Base-by-base conservation (phyloP, 2,797 vertebrate genomes). In the Spinus olivaceus region DNA sequence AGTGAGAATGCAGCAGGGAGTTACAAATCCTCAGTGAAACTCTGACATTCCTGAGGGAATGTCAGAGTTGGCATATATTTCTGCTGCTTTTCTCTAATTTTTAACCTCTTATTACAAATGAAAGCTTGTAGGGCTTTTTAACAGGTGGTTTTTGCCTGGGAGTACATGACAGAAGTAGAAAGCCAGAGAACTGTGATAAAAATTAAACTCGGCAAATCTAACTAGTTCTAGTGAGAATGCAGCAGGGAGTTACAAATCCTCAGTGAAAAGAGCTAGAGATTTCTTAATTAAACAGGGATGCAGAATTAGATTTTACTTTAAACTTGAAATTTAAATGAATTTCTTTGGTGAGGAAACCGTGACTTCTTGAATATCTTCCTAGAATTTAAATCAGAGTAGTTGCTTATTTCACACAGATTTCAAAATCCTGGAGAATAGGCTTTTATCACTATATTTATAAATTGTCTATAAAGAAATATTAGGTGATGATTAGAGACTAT, bases 261-360 rank as follows among this genome's bases (percentile, higher is more conserved):
- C 57, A 78, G 88, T 96, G 95, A 95, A 94, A 97, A 97, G 92
- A 97, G 74, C 71, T 94, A 84, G 97, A 88, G 90, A 95, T 97
- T 97, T 96, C 95, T 96, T 98, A 97, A 97, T 97, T 98, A 98
- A 98, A 95, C 74, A 96, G 56, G 74, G 69, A 95, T 97, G 94
- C 93, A 95, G 93, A 97, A 97, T 97, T 97, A 97, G 81, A 94
- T 97, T 96, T 94, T 93, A 89, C 92, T 97, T 97, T 88, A 97
- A 97, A 95, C 84, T 91, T 96, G 81, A 95, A 96, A 94, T 97
- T 97, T 96, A 97, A 97, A 78, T 96, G 65, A 94, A 96, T 96
- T 95, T 97, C 59, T 92, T 97, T 91, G 53, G 60, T 96, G 88
- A 94, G 79, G 67, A 92, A 94, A 80, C 86, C 94, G 60, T 81